Base-by-base conservation (phyloP, 2,888 invertebrate species). In the Neoascia interrupta region DNA sequence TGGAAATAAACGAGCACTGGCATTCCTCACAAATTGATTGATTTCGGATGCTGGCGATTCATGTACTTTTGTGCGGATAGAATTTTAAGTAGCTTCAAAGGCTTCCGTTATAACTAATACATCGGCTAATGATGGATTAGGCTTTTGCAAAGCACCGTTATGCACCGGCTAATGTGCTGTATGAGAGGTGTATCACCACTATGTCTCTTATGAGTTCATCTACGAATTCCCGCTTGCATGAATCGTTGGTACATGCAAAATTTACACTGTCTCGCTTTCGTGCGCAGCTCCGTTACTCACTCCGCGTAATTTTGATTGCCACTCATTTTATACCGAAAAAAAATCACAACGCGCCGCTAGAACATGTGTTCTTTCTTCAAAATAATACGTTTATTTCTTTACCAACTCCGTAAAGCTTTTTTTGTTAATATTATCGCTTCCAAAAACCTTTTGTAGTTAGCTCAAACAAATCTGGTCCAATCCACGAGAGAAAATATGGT, bases 271-370 rank as follows among this genome's bases (percentile, higher is more conserved):
- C 69, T 37, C 5, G 80, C 81, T 13, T 76, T 41, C 5, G 81
- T 81, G 8, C 81, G 63, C n/a, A 81, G 49, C 6, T 81, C 81
- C 34, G 79, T 69, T 41, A 81, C 13, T 63, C 74, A 82, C 5
- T 81, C 81, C 58, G 68, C 68, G 5, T 73, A 81, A 16, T 58
- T 49, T 68, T 76, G 80, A 5, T 61, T 41, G n/a, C 18, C 5
- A 15, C 76, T 80, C 76, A 81, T 81, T 54, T 60, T 37, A 2
- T 34, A 58, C 45, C 79, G 73, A n/a, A 19, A 69, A 60, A 72
- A 80, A 81, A n/a, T 76, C 34, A 18, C 76, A 76, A 11, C 81
- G 72, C 23, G 73, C 81, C 36, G 74, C 61, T n/a, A 64, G 49
- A 5, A 73, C 54, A 23, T 81, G n/a, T n/a, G 54, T 41, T 31